Percentiles rank a stretch among this genome's conserved stretches.
These are phyloP conservation scores for Latrodectus geometricus DNA, from an alignment of 1,140 invertebrate genomes.

Conservation along the genomic window DNA sequence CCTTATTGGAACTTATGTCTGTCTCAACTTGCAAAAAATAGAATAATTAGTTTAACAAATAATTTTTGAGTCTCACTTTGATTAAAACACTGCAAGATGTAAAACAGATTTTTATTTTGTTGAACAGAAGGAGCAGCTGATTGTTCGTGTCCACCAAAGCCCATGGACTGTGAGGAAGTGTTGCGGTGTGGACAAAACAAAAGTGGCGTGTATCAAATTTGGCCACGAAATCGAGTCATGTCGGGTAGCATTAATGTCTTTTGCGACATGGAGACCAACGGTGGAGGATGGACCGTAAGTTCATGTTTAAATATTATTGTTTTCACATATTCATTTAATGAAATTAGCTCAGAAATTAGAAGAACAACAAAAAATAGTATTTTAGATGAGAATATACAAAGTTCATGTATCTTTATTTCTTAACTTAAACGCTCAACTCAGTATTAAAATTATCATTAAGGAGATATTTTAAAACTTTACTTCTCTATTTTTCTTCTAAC, in stretches of 20 bases:
- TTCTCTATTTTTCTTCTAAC: too few species aligned
- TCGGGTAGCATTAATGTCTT: constrained; percentile 66
- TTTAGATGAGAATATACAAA: too few species aligned
- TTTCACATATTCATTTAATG: not conserved
- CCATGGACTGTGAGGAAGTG: constrained; percentile 51
- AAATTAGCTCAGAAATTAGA: not conserved
- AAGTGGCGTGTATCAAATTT: constrained; percentile 69
- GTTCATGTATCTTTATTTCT: too few species aligned
- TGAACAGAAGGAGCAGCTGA: constrained; percentile 5
- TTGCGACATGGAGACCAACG: constrained; percentile 68
- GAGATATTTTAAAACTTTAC: too few species aligned
- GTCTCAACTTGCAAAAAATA: too few species aligned
- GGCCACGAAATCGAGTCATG: constrained; percentile 39
- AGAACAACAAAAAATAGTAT: too few species aligned
- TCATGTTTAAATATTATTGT: not conserved
- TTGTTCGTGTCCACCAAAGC: constrained; percentile 39
- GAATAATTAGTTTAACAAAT: not conserved
- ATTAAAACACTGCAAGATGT: not conserved
- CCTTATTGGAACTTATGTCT: too few species aligned
- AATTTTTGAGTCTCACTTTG: not conserved
- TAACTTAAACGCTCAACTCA: too few species aligned
- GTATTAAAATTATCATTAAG: too few species aligned
- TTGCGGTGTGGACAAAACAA: constrained; percentile 61
- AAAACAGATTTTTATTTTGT: not conserved
- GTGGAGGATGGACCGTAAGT: constrained; percentile 69